Conservation (phyloP, 1,140 invertebrate genomes). For the Drosophila busckii region DNA sequence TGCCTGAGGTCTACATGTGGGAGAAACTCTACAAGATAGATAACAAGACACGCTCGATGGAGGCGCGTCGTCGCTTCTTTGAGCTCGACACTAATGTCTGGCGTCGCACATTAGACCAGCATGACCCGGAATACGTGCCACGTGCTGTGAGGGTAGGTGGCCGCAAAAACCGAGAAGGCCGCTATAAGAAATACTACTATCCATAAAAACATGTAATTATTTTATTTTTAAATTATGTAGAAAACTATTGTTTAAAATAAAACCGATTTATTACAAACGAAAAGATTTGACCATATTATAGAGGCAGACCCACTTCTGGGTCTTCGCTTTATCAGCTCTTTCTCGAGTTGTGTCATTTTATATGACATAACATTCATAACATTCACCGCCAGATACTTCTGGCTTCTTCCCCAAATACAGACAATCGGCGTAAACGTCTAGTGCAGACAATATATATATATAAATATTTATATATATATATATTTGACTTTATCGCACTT, state of each 20-base stretch:
- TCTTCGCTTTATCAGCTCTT: no score
- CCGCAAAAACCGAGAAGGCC: conserved; percentile 81
- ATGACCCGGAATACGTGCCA: conserved; percentile 84
- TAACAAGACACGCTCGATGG: conserved; percentile 83
- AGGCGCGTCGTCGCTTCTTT: conserved; percentile 84
- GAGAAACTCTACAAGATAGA: conserved; percentile 88
- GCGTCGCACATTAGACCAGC: conserved; percentile 82
- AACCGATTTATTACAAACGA: no score
- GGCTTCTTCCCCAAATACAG: no score
- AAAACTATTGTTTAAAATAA: conserved; percentile 20
- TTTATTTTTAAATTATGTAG: conserved; percentile 8
- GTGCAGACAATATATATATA: no score
- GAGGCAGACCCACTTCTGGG: no score
- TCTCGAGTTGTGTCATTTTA: no score
- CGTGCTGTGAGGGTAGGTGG: conserved; percentile 81
- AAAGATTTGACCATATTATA: no score
- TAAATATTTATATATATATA: no score
- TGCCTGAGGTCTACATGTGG: conserved; percentile 87
- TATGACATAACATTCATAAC: no score
- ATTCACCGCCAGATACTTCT: no score
- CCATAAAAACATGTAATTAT: conserved; percentile 69
- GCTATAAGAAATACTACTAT: conserved; percentile 83
- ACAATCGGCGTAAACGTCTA: no score
- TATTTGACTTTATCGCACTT: no score
- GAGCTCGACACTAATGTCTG: conserved; percentile 82